Evolutionary conservation across 2,797 vertebrate genomes (phyloP), one percentile per base, ranked within the genome.

Genomic region (Mycteria americana): DNA sequence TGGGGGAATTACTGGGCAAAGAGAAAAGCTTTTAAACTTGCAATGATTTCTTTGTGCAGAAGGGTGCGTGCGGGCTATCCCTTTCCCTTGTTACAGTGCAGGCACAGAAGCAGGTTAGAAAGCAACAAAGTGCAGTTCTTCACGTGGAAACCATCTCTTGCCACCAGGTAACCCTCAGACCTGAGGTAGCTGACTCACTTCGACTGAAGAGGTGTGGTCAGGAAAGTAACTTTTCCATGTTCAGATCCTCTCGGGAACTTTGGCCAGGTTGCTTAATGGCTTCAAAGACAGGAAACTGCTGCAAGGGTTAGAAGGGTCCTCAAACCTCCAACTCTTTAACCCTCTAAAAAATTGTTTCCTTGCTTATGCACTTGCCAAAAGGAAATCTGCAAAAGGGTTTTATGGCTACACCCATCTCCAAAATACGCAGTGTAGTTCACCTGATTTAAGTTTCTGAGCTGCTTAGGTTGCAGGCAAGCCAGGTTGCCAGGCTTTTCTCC

Each of bases 11-110:
- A 46, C 25, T 3, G 4, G 37, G 35, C 2, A 4, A 82, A 45
- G 46, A 65, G n/a, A 43, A 78, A 59, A 74, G 43, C 45, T 75
- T 48, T 60, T 35, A 60, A 35, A 35, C 30, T 50, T 25, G 23
- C 50, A 17, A 5, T 11, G 48, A 19, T 46, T 23, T 24, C 33
- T 31, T 45, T 57, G 46, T 2, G 1, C 28, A 28, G 63, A 15
- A 24, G n/a, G 56, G 37, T 5, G 33, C 1, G 2, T 7, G 50
- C 1, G 1, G 59, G 64, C 43, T 56, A 10, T 28, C 1, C 2
- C 33, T 35, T 67, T 33, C 37, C 25, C 46, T 59, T 18, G 14
- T 9, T 28, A 24, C 4, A 12, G 46, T 5, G 10, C 53, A 33
- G 74, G 70, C 30, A 19, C 28, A 25, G 25, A 22, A 75, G 41